Conservation (phyloP, 2,888 invertebrate genomes). For the Eupithecia exiguata region DNA sequence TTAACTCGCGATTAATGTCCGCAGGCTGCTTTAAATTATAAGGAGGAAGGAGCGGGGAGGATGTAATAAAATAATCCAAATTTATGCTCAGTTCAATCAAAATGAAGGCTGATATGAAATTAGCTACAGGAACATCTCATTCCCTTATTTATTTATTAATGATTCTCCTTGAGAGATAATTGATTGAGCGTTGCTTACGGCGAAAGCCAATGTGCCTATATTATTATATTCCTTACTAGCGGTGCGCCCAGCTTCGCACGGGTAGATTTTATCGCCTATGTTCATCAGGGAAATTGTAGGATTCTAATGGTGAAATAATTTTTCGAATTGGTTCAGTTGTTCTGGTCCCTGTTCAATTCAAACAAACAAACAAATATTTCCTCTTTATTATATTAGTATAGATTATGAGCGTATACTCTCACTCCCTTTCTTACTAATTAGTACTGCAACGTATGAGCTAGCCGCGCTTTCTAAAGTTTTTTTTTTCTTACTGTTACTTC, state of each 20-base stretch:
- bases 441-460: too few species aligned
- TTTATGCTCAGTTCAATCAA: background rate
- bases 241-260: too few species aligned
- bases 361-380: too few species aligned
- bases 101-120: background rate
- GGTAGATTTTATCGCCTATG: too few species aligned
- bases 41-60: slow-evolving; percentile 6
- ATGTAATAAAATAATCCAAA: background rate
- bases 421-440: too few species aligned
- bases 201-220: background rate
- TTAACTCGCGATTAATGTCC: slow-evolving; percentile 41
- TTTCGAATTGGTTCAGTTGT: too few species aligned
- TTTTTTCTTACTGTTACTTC: background rate
- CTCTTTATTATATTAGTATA: too few species aligned
- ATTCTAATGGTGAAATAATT: too few species aligned
- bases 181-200: background rate
- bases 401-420: too few species aligned
- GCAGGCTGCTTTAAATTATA: slow-evolving; percentile 30
- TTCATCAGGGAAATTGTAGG: too few species aligned
- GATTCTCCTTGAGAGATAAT: background rate
- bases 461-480: background rate
- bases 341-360: too few species aligned
- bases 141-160: background rate
- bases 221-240: background rate
- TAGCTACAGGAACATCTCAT: background rate